Base-by-base conservation (phyloP, 1,140 invertebrate genomes). In the Drosophila orena region DNA sequence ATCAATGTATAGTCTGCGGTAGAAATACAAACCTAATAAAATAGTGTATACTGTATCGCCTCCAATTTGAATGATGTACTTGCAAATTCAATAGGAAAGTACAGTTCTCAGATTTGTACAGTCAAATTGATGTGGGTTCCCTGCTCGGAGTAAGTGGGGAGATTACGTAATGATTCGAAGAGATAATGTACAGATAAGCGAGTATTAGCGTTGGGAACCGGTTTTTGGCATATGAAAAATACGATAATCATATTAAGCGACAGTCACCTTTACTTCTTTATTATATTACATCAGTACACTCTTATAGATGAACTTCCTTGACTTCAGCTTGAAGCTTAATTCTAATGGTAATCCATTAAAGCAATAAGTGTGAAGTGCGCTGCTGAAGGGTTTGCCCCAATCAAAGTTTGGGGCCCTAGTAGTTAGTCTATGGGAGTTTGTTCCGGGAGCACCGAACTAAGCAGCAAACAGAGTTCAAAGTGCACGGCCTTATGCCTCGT, bases 271-370 rank as follows among this genome's bases (percentile, higher is more conserved):
- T 30, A 10, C 3, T 30, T 30, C 0, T 30, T 8, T 30, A 30
- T 10, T 2, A 38, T n/a, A 38, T 38, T 38, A 11, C 1, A 38
- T 8, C 38, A 40, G 12, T 2, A 2, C 15, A n/a, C 2, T 2
- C 4, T n/a, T 5, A 15, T n/a, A 0, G 6, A 40, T 7, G 4
- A 11, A n/a, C 0, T 14, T 2, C 1, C 12, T 46, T 10, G n/a
- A 0, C 5, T 24, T 2, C 1, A n/a, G 14, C 68, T 77, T 17
- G 34, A 46, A 53, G 49, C 35, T 46, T 34, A 44, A 27, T 22
- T 66, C 77, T 38, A 54, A 83, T 60, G 46, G 61, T 57, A 66
- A 68, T 81, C 57, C 68, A 83, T 83, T 81, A 69, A 78, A 49
- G 68, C 75, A 64, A 79, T 81, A 61, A 66, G 61, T 73, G 56